phyloP scores from a whole-genome alignment of 2,888 invertebrate species.

The Aporophyla nigra region DNA sequence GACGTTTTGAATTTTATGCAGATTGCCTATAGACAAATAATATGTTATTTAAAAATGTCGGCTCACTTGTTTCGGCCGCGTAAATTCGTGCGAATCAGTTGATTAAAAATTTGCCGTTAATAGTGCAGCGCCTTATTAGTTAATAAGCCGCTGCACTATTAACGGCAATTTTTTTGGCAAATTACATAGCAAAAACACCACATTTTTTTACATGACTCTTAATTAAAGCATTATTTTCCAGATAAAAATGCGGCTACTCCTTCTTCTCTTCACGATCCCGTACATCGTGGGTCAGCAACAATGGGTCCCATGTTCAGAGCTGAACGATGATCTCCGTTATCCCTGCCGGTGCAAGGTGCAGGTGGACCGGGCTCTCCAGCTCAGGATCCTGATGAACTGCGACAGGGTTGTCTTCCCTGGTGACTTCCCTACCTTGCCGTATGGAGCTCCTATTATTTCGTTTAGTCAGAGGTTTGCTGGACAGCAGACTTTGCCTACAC shows the following conservation, averaged over 20 bases:
- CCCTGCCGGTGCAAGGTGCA: slow-evolving; percentile 92
- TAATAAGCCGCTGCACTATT: neutral
- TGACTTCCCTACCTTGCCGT: slow-evolving; percentile 94
- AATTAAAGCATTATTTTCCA: slow-evolving; percentile 55
- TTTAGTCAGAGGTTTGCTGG: slow-evolving; percentile 95
- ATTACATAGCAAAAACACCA: too few species aligned
- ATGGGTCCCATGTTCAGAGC: slow-evolving; percentile 94
- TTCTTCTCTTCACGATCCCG: slow-evolving; percentile 79
- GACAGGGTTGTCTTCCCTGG: slow-evolving; percentile 95
- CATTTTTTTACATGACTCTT: neutral
- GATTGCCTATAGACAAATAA: too few species aligned
- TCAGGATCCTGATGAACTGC: slow-evolving; percentile 94
- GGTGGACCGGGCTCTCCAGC: slow-evolving; percentile 88
- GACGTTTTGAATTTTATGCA: too few species aligned
- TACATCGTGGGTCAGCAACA: slow-evolving; percentile 80
- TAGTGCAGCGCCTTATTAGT: too few species aligned
- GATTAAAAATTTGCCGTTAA: too few species aligned
- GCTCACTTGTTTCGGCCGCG: too few species aligned
- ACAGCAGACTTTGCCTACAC: slow-evolving; percentile 95
- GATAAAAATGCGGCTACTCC: slow-evolving; percentile 82
- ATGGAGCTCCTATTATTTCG: slow-evolving; percentile 94
- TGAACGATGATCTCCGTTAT: slow-evolving; percentile 94
- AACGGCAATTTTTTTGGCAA: too few species aligned
- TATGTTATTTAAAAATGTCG: too few species aligned
- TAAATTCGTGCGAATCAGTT: too few species aligned